Base-by-base conservation (phyloP, 2,797 vertebrate species). In the Tachyglossus aculeatus region DNA sequence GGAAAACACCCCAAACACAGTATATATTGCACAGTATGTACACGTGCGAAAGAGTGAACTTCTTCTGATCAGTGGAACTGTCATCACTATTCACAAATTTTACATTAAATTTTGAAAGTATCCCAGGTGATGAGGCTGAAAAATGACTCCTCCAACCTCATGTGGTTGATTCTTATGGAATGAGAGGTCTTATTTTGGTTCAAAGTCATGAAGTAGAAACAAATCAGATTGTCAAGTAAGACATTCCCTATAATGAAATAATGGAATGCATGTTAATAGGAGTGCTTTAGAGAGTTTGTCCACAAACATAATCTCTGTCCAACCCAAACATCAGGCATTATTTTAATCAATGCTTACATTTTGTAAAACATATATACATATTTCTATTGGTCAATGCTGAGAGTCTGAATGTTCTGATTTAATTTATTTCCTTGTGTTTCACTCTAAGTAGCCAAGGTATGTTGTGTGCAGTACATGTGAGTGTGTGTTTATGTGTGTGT, bases 11-110 rank as follows among this genome's bases (percentile, higher is more conserved):
- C 45, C 19, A 33, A 71, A 73, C 73, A 21, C 78, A 59, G 65
- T 80, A 22, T 58, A 67, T 71, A 24, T 73, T 87, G 15, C 69
- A 67, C 59, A 66, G 87, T 48, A 37, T n/a, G n/a, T n/a, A 57
- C 38, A 51, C 11, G 37, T 73, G 22, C 24, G 43, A 48, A 48
- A 63, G 12, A 45, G 70, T 79, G 29, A 60, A 66, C 67, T 9
- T 56, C 48, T 84, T 36, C 62, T 60, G 40, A 84, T 80, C 54
- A 71, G 62, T 65, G 61, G 63, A 80, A 82, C 41, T 44, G 34
- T 67, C 53, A 73, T 67, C 59, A 80, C 72, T 76, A 77, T 59
- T 64, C 72, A 68, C 83, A 82, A 77, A 59, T 0, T 0, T 73
- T n/a, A n/a, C n/a, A n/a, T n/a, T n/a, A n/a, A n/a, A n/a, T n/a